Base-by-base conservation (phyloP, 2,888 invertebrate genomes). In the Drosophila robusta region DNA sequence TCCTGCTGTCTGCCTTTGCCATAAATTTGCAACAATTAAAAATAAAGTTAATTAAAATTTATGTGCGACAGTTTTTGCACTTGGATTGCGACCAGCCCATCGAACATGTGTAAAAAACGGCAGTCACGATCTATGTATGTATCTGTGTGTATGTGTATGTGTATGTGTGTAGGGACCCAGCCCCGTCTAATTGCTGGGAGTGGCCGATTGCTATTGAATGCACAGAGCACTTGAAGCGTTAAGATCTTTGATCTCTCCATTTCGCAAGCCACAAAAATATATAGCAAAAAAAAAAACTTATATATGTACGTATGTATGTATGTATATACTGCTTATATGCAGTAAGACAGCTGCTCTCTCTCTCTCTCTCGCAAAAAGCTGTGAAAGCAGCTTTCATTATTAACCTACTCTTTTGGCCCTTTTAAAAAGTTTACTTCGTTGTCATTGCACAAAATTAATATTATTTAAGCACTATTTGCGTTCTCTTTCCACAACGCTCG, bases 41-140 rank as follows among this genome's bases (percentile, higher is more conserved):
- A 87, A 85, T 72, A 86, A 81, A 84, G 86, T 87, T 89, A 89
- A 90, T 89, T 89, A 80, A 89, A 89, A 89, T 89, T 89, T 89
- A 89, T 90, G 89, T 82, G 84, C 82, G 90, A 89, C 90, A 90
- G 75, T 82, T 90, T 67, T 82, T 87, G 81, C 77, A 75, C 81
- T 76, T 73, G 65, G 76, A 72, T 73, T 65, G 71, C 67, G 70
- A 60, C 70, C 73, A 79, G 66, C 79, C 66, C 55, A 68, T 52
- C 42, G 61, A 61, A 62, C 76, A 76, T 64, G 69, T 78, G 63
- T 70, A 68, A 74, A 67, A 70, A 68, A 75, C 41, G 16, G 24
- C 24, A 49, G 14, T 26, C 41, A 22, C 11, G 14, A 44, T 38
- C 6, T 24, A 14, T 24, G 14, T 39, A 4, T 8, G 3, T 9